phyloP scores from a whole-genome alignment of 2,888 invertebrate genomes.

The Heteromurus nitidus region DNA sequence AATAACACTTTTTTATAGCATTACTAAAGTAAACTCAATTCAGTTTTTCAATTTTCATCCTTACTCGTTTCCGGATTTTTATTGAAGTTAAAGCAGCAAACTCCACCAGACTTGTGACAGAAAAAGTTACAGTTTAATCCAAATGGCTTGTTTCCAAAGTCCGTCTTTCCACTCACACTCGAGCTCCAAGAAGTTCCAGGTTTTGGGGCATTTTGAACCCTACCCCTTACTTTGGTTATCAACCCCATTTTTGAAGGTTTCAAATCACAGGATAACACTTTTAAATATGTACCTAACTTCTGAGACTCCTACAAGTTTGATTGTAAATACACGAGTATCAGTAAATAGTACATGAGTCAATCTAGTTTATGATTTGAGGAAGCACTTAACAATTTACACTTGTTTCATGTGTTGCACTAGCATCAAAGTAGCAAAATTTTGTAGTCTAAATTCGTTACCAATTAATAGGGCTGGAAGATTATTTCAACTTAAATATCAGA shows the following conservation, averaged over 20 bases:
- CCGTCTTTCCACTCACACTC: conserved; percentile 43
- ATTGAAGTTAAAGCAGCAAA: conserved; percentile 62
- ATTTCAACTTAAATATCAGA: too few relatives aligned
- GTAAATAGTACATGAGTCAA: too few relatives aligned
- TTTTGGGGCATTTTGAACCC: conserved; percentile 60
- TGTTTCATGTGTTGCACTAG: too few relatives aligned
- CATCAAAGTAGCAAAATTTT: too few relatives aligned
- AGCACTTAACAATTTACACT: too few relatives aligned
- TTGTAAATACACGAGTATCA: too few relatives aligned
- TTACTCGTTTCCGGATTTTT: conserved; percentile 70
- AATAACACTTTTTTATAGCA: background rate
- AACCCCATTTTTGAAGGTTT: conserved; percentile 60
- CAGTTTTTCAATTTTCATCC: conserved; percentile 8
- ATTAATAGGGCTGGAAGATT: too few relatives aligned
- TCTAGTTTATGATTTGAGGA: too few relatives aligned
- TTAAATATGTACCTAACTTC: too few relatives aligned
- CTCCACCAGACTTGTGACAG: conserved; percentile 50
- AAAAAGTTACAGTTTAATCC: conserved; percentile 28
- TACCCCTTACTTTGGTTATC: conserved; percentile 67
- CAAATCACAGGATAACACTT: too few relatives aligned
- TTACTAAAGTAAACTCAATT: background rate
- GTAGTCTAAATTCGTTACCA: too few relatives aligned
- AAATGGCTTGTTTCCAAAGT: conserved; percentile 30
- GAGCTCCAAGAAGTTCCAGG: conserved; percentile 37
- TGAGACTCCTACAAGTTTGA: too few relatives aligned